Evolutionary conservation across 2,797 vertebrate genomes (phyloP), one percentile per base, ranked within the genome.

Genomic region (Octomys mimax): DNA sequence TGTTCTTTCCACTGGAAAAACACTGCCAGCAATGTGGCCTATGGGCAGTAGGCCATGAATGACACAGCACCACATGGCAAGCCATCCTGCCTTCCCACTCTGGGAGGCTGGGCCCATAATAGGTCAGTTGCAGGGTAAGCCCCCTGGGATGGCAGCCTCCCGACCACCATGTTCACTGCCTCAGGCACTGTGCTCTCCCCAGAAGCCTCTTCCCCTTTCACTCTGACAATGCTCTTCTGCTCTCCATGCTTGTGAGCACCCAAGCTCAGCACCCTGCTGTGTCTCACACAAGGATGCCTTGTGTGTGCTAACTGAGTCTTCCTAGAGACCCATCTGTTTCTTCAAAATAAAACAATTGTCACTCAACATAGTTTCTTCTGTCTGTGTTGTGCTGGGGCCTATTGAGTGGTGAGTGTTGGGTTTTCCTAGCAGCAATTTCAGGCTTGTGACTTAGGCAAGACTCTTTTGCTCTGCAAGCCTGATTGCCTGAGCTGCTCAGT

Each of bases 131-230:
- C 86, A 87, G 46, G 13, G 26, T 2, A 3, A 6, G 5, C 36
- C 14, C 4, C 21, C 14, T 16, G 8, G 2, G 2, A 11, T 10
- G 14, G 2, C 6, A 8, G 5, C 10, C 66, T n/a, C 42, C 46
- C 14, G 31, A 2, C 1, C 4, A 4, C 2, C 2, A 3, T 26
- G 4, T 9, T 14, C 33, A 52, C 4, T 13, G 9, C 6, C 64
- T 84, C 4, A 14, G 16, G 9, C 18, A 19, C 36, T 14, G 26
- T 42, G 26, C 3, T 24, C 39, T 13, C 62, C 31, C 14, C 54
- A 57, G 54, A 16, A 57, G 14, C 54, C 16, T 57, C 54, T 57
- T 57, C 16, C 54, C 54, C 54, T 18, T 18, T 57, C 3, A 18
- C 14, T 57, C 54, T 4, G 18, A 18, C 54, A 57, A 16, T 57